phyloP scores from a whole-genome alignment of 2,888 invertebrate genomes.

The Polydrusus pterygomalis region DNA sequence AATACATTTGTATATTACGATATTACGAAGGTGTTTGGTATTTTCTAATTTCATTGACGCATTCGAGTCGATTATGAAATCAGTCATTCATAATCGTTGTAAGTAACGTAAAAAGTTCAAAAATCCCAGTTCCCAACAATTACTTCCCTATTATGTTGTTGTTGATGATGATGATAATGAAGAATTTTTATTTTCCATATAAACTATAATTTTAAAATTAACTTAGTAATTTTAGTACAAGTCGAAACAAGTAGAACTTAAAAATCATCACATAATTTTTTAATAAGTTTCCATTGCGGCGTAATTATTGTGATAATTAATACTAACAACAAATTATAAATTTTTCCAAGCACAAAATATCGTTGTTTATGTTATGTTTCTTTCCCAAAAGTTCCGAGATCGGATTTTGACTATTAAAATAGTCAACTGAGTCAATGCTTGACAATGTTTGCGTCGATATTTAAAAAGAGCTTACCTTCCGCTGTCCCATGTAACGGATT shows the following conservation, averaged over 20 bases:
- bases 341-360: too few relatives aligned
- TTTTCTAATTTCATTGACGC: slow-evolving; percentile 15
- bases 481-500: too few relatives aligned
- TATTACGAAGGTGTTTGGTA: not conserved
- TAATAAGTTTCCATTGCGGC: not conserved
- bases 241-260: not conserved
- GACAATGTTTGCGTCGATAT: too few relatives aligned
- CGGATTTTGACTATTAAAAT: too few relatives aligned
- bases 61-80: not conserved
- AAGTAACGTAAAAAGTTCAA: slow-evolving; percentile 31
- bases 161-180: too few relatives aligned
- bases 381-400: too few relatives aligned
- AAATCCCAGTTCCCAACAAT: slow-evolving; percentile 31
- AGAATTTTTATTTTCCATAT: slow-evolving; percentile 9
- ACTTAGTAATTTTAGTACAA: not conserved
- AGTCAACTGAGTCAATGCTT: too few relatives aligned
- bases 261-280: not conserved
- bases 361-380: too few relatives aligned
- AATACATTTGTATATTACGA: too few relatives aligned
- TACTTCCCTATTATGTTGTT: slow-evolving; percentile 17
- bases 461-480: too few relatives aligned
- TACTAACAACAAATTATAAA: too few relatives aligned
- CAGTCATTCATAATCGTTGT: slow-evolving; percentile 16
- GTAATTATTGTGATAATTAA: too few relatives aligned
- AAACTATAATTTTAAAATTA: not conserved